Percentiles rank a stretch among this genome's conserved stretches.
phyloP scores from a whole-genome alignment of 2,113 vertebrate species.

The Ellobius talpinus region DNA sequence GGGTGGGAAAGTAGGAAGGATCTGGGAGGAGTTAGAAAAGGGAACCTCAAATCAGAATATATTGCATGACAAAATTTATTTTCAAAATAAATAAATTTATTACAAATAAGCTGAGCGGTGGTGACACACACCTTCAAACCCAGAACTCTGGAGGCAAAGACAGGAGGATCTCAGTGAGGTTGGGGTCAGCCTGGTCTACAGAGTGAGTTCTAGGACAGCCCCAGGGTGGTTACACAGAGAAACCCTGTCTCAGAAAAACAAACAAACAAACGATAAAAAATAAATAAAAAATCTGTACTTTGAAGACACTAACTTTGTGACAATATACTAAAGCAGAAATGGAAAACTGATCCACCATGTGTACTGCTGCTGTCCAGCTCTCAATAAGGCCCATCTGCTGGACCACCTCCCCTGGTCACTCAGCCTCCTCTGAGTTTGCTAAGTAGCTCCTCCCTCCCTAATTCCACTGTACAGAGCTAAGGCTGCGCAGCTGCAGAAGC shows the following conservation, averaged over 20 bases:
- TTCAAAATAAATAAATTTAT: not conserved
- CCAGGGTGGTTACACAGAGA: not conserved
- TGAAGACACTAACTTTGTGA: not conserved
- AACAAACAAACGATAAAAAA: not conserved
- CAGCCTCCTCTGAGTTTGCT: slow-evolving; percentile 20
- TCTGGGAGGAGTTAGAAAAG: not conserved
- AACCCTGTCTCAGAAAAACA: not conserved
- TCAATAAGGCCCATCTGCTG: not conserved
- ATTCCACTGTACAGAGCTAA: not conserved
- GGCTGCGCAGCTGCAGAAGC: not conserved
- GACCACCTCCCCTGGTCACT: not conserved
- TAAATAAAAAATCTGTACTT: not conserved
- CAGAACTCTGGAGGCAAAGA: not conserved
- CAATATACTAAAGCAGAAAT: not conserved
- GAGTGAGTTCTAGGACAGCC: not conserved
- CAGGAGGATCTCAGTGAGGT: not conserved
- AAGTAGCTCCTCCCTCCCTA: not conserved
- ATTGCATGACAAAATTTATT: not conserved
- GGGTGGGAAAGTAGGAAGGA: not conserved
- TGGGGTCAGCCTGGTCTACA: not conserved
- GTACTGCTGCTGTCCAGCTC: not conserved
- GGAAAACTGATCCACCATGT: not conserved
- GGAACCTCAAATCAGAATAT: not conserved
- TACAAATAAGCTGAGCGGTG: not conserved
- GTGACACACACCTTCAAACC: not conserved